Evolutionary conservation across 1,140 invertebrate genomes (phyloP), one percentile per base, ranked within the genome.

Genomic region (Planococcus citri): DNA sequence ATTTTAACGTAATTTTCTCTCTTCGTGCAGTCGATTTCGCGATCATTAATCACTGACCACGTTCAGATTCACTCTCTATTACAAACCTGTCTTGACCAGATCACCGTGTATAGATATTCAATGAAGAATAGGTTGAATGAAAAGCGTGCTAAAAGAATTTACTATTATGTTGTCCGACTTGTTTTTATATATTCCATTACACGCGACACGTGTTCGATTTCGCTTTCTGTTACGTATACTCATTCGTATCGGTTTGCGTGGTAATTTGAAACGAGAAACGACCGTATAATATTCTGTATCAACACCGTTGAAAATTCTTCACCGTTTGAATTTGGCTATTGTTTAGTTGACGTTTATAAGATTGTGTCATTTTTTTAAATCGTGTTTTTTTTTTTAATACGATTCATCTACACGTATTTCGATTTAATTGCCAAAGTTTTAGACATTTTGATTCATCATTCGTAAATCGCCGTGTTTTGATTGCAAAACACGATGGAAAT

Each of bases 101-200:
- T 51, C 41, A n/a, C 41, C 41, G 41, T 51, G 41, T 51, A 51
- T 51, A 51, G 41, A 51, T 51, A 51, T 51, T 51, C 41, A 51
- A 51, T 51, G 41, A 51, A 51, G 10, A 3, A 20, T 20, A 51
- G n/a, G 12, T 51, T 51, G 41, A 51, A 51, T 51, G 41, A 51
- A 51, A 51, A 14, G n/a, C 41, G n/a, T 20, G 41, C 41, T 17
- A 17, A 51, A 14, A 51, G 41, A 51, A 51, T 51, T 51, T 20
- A 51, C n/a, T 20, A 20, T 51, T 51, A 14, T 17, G 12, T 51
- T 20, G 41, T 51, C n/a, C 41, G 10, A 51, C 41, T 20, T 51
- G 41, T 51, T 51, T 51, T 51, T 51, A 9, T 51, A 51, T 51
- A 51, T 51, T 20, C n/a, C 12, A 51, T 51, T 51, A 3, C 41